Conservation (phyloP, 2,113 vertebrate species). For the Fregata magnificens region DNA sequence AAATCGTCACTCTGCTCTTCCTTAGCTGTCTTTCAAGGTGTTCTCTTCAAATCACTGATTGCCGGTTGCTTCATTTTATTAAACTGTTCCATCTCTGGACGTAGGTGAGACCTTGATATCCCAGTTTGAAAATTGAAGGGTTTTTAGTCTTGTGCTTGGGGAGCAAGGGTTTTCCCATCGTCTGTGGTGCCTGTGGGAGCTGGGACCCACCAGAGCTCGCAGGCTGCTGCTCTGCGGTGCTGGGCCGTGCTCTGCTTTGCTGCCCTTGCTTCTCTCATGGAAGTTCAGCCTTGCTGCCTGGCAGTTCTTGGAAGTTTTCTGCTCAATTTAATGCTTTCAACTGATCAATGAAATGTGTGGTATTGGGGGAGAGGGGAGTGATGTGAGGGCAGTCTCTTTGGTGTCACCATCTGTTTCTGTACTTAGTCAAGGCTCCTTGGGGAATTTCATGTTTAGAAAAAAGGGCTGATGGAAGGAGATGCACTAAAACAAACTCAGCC, state of each 20-base stretch:
- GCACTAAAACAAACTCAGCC: not conserved
- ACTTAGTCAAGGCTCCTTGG: constrained; percentile 10
- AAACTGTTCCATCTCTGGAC: not conserved
- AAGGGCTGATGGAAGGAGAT: constrained; percentile 13
- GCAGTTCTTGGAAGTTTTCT: constrained; percentile 6
- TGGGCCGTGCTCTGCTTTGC: not conserved
- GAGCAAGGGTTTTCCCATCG: not conserved
- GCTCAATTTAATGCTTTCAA: constrained; percentile 45
- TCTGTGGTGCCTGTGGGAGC: not conserved
- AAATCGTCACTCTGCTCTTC: not conserved
- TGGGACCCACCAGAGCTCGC: not conserved
- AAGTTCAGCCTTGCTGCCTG: not conserved
- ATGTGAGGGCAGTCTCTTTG: not conserved
- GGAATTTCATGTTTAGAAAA: constrained; percentile 8
- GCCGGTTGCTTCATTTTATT: not conserved
- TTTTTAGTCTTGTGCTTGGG: not conserved
- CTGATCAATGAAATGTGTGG: not conserved
- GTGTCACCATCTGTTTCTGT: constrained; percentile 45
- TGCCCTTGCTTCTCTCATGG: not conserved
- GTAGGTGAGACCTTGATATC: not conserved
- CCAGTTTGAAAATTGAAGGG: not conserved
- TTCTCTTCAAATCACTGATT: not conserved
- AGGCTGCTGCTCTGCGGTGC: accelerated
- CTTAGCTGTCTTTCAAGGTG: not conserved
- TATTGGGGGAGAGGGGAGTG: not conserved